Percentiles rank a stretch among this genome's conserved stretches.
Evolutionary conservation across 2,113 vertebrate species (phyloP).

Genomic region (Pogonocichla stellata): DNA sequence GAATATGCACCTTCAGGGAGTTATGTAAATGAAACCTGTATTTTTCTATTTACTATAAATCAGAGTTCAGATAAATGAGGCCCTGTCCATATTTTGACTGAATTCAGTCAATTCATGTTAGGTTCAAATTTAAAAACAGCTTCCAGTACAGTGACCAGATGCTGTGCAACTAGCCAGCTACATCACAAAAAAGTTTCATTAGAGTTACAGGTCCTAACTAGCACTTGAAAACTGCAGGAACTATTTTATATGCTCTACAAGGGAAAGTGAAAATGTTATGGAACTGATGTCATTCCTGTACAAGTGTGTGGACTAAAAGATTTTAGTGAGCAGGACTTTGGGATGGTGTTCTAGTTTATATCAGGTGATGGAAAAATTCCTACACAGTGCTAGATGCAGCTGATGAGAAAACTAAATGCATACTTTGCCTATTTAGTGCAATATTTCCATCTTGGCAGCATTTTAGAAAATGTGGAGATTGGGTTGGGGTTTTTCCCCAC

Average conservation of each 20-base stretch:
- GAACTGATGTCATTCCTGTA: neutral
- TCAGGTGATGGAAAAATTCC: neutral
- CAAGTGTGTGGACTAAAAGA: neutral
- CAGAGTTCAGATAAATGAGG: neutral
- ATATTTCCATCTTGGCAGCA: neutral
- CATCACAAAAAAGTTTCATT: neutral
- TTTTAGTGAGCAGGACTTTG: neutral
- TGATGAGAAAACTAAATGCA: neutral
- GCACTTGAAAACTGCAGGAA: neutral
- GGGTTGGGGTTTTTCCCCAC: neutral
- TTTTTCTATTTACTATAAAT: slow-evolving; percentile 29
- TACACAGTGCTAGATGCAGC: neutral
- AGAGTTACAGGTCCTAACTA: neutral
- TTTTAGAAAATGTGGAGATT: neutral
- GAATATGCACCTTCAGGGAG: neutral
- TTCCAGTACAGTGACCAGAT: neutral
- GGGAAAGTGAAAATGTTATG: neutral
- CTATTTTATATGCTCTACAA: neutral
- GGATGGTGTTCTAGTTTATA: neutral
- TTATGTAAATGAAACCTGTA: slow-evolving; percentile 5
- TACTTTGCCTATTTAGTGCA: neutral
- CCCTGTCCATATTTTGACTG: neutral
- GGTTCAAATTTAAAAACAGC: slow-evolving; percentile 9
- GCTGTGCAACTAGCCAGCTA: neutral
- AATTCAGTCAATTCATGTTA: slow-evolving; percentile 18